phyloP scores from a whole-genome alignment of 37 sponge, comb jelly and placozoan species.

The Eunapius fragilis region DNA sequence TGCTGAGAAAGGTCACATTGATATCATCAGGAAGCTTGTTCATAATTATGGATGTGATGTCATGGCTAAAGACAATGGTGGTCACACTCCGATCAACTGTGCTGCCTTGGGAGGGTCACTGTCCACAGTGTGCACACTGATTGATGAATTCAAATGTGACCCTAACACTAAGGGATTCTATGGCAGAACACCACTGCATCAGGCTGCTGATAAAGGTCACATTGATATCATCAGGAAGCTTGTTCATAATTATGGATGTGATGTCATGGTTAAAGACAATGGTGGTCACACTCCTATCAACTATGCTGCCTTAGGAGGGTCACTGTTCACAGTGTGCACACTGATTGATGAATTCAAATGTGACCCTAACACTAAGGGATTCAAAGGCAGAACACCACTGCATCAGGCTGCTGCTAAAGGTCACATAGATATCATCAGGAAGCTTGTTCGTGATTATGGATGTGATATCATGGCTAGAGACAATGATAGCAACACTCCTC shows the following conservation, averaged over 20 bases:
- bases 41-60: background rate
- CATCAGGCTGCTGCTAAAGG: too few species aligned
- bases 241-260: constrained; percentile 3
- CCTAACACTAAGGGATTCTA: background rate
- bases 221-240: constrained; percentile 2
- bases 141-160: constrained; percentile 13
- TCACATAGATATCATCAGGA: background rate
- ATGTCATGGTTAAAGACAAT: constrained; percentile 1
- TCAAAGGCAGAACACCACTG: too few species aligned
- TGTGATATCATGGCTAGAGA: background rate
- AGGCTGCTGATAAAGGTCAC: constrained; percentile 1
- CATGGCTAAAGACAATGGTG: background rate
- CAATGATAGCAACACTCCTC: background rate
- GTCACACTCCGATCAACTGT: background rate
- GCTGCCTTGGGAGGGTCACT: background rate
- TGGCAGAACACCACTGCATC: constrained; percentile 5
- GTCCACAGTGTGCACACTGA: background rate
- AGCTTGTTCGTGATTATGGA: background rate
- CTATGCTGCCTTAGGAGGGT: background rate
- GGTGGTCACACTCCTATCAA: constrained; percentile 2
- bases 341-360: too few species aligned
- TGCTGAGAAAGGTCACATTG: background rate
- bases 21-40: constrained; percentile 1
- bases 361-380: too few species aligned
- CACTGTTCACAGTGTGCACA: too few species aligned